Evolutionary conservation across 2,797 vertebrate genomes (phyloP).

Genomic region (Micropoecilia bifurca): DNA sequence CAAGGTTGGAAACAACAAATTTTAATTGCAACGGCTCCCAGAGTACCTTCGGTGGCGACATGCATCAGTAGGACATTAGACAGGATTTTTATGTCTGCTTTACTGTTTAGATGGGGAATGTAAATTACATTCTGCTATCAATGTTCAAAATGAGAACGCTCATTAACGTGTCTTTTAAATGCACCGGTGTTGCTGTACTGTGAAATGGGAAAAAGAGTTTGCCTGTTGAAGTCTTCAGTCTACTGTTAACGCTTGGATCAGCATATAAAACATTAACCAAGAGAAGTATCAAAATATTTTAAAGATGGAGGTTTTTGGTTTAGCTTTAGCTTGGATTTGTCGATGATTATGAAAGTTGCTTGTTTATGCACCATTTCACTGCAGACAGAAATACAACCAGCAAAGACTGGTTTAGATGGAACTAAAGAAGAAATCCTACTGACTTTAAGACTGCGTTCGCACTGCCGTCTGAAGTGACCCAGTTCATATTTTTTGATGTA

Average conservation of each 20-base stretch:
- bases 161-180: not conserved
- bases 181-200: not conserved
- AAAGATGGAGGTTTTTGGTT: not conserved
- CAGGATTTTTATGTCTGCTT: not conserved
- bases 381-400: not conserved
- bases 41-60: constrained; percentile 29
- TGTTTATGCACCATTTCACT: not conserved
- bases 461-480: too few species aligned
- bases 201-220: not conserved
- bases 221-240: not conserved
- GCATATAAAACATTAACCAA: not conserved
- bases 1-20: constrained; percentile 44
- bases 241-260: not conserved
- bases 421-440: not conserved
- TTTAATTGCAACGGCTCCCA: constrained; percentile 34
- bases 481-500: too few species aligned
- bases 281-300: not conserved
- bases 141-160: not conserved
- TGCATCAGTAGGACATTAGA: constrained; percentile 33
- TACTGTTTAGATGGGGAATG: not conserved
- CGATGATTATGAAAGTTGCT: not conserved
- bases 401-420: not conserved
- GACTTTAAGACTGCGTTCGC: not conserved
- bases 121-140: not conserved
- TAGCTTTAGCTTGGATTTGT: not conserved